Percentiles rank a stretch among this genome's conserved stretches.
Conservation (phyloP, 35 echinoderm and acorn worm genomes). For the Strongylocentrotus purpuratus region DNA sequence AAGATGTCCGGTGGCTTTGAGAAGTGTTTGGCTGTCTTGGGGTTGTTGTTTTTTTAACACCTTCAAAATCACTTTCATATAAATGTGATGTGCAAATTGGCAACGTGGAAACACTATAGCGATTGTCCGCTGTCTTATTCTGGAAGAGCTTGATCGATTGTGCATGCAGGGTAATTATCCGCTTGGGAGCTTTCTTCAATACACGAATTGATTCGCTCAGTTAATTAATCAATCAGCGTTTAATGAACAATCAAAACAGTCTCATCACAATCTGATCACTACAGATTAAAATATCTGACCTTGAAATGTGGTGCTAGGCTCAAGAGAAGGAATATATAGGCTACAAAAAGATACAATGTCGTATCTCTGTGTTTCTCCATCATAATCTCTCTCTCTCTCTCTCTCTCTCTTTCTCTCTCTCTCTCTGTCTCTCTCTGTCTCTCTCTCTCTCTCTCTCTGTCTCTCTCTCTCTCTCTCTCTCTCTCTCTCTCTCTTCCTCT, state of each 20-base stretch:
- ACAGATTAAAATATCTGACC: not conserved
- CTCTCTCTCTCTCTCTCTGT: no score
- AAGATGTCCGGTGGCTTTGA: no score
- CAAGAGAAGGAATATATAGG: no score
- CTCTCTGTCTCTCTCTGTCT: no score
- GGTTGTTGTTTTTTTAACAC: not conserved
- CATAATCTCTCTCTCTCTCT: no score
- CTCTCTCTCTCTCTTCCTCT: no score
- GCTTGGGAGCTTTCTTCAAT: not conserved
- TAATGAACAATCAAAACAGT: not conserved
- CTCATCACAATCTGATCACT: not conserved
- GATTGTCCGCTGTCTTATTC: not conserved
- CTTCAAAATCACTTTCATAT: not conserved
- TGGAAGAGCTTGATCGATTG: constrained; percentile 39
- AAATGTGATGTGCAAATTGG: not conserved
- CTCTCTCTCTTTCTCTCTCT: no score
- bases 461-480: no score
- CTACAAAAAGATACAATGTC: no score
- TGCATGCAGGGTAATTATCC: constrained; percentile 32
- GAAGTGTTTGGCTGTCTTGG: not conserved
- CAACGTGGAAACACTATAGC: not conserved
- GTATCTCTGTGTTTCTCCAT: no score
- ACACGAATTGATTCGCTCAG: not conserved
- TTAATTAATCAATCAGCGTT: constrained; percentile 32
- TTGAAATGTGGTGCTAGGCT: no score